Percentiles rank a stretch among this genome's conserved stretches.
phyloP scores from a whole-genome alignment of 2,113 vertebrate species.

The Microtus oregoni region DNA sequence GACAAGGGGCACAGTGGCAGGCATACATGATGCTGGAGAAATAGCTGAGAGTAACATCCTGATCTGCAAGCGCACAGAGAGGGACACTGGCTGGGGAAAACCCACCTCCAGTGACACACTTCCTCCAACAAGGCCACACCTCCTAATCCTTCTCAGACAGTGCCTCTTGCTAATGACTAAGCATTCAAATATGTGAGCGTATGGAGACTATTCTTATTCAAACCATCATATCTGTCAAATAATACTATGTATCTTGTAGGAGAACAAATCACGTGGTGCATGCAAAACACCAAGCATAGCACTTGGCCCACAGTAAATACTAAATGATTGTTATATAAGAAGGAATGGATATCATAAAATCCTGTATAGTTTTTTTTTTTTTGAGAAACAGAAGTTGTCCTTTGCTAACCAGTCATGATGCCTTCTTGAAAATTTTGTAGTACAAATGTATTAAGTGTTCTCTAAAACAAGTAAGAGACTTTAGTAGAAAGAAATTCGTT shows the following conservation, averaged over 20 bases:
- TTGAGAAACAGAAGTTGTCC: slow-evolving; percentile 35
- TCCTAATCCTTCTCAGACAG: background rate
- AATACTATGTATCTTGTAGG: background rate
- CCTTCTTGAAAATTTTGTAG: background rate
- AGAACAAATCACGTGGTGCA: background rate
- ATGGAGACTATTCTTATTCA: background rate
- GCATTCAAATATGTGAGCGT: background rate
- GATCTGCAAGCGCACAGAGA: background rate
- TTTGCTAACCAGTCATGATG: background rate
- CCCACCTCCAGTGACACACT: background rate
- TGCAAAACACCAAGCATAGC: background rate
- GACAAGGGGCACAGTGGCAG: background rate
- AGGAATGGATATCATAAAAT: slow-evolving; percentile 15
- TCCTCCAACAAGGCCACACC: background rate
- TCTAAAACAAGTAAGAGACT: slow-evolving; percentile 16
- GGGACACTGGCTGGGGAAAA: background rate
- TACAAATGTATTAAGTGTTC: slow-evolving; percentile 31
- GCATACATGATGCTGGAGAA: background rate
- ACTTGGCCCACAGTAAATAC: background rate
- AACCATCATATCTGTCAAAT: background rate
- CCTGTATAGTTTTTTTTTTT: background rate
- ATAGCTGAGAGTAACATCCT: background rate
- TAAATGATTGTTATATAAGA: background rate
- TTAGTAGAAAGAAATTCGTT: slow-evolving; percentile 25
- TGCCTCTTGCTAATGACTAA: background rate